These are phyloP conservation scores for Prunella strophiata DNA, from an alignment of 2,797 vertebrate genomes.

Conservation along the genomic window DNA sequence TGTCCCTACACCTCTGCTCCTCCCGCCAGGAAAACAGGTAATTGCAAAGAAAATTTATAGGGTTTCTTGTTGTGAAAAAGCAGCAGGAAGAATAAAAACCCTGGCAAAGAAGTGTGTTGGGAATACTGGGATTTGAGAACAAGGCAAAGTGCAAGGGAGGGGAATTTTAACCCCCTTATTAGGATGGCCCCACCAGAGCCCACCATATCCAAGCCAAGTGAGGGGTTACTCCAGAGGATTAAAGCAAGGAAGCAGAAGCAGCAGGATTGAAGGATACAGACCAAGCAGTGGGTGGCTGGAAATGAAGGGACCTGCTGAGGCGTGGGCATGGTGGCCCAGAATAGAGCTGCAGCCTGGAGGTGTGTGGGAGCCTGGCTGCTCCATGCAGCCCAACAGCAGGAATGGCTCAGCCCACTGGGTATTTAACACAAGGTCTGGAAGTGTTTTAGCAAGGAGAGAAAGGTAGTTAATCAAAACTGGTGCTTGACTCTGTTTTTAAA, in stretches of 20 bases:
- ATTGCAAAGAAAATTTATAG: neutral
- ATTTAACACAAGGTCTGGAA: neutral
- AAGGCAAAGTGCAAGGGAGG: neutral
- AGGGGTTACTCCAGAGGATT: neutral
- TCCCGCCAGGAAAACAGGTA: neutral
- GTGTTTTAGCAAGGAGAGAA: neutral
- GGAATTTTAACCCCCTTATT: neutral
- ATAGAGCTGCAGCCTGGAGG: neutral
- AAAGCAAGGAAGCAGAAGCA: neutral
- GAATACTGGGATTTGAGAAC: neutral
- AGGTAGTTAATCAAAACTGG: neutral
- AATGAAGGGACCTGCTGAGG: neutral
- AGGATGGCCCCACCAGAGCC: neutral
- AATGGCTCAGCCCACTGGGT: fast-evolving
- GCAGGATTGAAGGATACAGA: neutral
- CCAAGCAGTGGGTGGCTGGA: neutral
- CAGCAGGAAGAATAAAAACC: neutral
- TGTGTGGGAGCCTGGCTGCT: neutral
- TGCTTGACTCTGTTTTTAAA: neutral
- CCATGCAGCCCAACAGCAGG: neutral
- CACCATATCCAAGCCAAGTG: neutral
- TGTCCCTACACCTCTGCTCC: neutral
- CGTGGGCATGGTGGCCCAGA: fast-evolving
- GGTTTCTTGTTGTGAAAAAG: neutral
- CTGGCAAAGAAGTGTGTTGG: neutral